Base-by-base conservation (phyloP, 2,888 invertebrate species). In the Eutolmus rufibarbis region DNA sequence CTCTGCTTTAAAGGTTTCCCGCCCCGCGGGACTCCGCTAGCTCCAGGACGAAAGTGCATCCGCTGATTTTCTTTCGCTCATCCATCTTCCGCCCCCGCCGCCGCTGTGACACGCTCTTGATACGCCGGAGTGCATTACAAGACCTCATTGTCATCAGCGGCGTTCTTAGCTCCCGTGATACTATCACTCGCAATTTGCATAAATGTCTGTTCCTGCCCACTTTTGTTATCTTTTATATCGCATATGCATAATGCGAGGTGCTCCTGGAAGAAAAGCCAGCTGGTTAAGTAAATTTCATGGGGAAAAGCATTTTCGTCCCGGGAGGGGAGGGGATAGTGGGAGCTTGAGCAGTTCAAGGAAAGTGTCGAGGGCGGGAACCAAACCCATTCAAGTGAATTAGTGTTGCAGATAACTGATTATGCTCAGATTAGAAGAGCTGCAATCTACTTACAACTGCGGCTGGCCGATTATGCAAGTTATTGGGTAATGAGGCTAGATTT, bases 161-260 rank as follows among this genome's bases (percentile, higher is more conserved):
- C 56, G 16, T 43, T 81, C 37, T 51, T 56, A 81, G 56, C 51
- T 81, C 34, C 51, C 43, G n/a, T n/a, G 81, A 81, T 81, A 56
- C 14, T 81, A 81, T 81, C 81, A 56, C 19, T 56, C 7, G 28
- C 56, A 81, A 81, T 81, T 81, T 81, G 81, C 81, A 81, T 81
- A 81, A 81, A 56, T 81, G 81, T 81, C 81, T 81, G 78, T 46
- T 78, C 43, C 78, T 78, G 81, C 81, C 51, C 51, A 81, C 81
- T 81, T 51, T 81, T 81, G 23, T 81, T 81, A 51, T 51, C 56
- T 56, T 81, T 81, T 51, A 56, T 81, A 81, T 81, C 81, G 81
- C 51, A 81, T 81, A 81, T 81, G 81, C 28, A 81, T 81, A 81
- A 56, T 81, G 56, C 46, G 31, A 56, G 28, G 81, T 81, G 28